Conservation (phyloP, 2,113 vertebrate genomes). For the Pongo abelii region DNA sequence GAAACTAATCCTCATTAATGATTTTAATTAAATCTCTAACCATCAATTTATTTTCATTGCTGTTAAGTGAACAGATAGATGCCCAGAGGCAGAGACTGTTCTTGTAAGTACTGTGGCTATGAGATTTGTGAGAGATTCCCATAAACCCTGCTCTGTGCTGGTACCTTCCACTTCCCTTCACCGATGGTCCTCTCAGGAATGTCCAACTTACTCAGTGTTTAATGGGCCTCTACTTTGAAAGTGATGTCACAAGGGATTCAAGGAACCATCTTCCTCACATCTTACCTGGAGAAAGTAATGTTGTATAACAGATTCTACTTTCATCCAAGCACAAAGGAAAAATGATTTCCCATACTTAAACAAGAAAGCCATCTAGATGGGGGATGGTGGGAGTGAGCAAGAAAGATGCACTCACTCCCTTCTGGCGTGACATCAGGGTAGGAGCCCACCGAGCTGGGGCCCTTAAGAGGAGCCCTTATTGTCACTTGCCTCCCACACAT, state of each 20-base stretch:
- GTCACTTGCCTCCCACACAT: neutral
- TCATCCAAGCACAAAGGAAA: neutral
- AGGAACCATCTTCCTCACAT: neutral
- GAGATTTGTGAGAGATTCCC: neutral
- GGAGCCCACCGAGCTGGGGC: neutral
- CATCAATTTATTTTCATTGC: neutral
- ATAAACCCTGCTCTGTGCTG: neutral
- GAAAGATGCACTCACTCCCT: rapidly evolving
- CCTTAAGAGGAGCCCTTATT: neutral
- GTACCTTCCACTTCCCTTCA: neutral
- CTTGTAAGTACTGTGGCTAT: neutral
- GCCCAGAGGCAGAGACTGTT: neutral
- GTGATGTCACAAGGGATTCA: neutral
- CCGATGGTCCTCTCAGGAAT: neutral
- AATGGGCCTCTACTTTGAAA: neutral
- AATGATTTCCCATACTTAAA: neutral
- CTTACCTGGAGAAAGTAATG: neutral
- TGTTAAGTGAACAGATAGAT: neutral
- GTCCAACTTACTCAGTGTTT: neutral
- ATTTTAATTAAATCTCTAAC: conserved; percentile 9
- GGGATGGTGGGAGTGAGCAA: neutral
- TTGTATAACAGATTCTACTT: neutral
- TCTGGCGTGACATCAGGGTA: neutral
- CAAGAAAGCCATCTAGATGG: neutral
- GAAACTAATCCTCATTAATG: conserved; percentile 11